phyloP scores from a whole-genome alignment of 2,888 invertebrate genomes.

The Hyposoter dolosus region DNA sequence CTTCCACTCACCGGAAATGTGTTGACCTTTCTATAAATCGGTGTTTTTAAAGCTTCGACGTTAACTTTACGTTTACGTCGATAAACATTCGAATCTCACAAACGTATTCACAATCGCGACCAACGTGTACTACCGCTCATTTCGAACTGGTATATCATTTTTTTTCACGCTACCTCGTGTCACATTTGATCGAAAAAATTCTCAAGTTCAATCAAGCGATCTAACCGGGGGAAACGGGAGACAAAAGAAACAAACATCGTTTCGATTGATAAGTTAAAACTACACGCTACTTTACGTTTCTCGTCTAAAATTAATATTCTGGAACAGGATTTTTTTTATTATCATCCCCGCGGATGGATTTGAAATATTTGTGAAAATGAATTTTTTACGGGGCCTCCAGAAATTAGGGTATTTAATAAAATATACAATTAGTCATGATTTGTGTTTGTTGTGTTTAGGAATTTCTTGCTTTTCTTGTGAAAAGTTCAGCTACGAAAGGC shows the following conservation, averaged over 20 bases:
- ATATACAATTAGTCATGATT: not conserved
- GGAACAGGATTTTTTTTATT: not conserved
- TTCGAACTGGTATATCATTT: not conserved
- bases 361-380: not conserved
- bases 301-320: not conserved
- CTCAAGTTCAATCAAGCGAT: not conserved
- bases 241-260: constrained; percentile 6
- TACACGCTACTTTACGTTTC: not conserved
- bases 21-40: constrained; percentile 4
- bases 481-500: not conserved
- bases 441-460: not conserved
- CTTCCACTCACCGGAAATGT: not conserved
- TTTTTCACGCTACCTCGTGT: not conserved
- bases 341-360: not conserved
- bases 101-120: not conserved
- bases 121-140: not conserved
- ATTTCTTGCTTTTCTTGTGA: not conserved
- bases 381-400: not conserved
- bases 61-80: not conserved
- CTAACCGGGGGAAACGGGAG: not conserved
- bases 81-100: not conserved
- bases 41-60: not conserved
- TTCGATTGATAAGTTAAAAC: constrained; percentile 12
- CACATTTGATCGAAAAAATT: not conserved
- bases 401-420: not conserved